phyloP scores from a whole-genome alignment of 2,888 invertebrate genomes.

The Lingula anatina region DNA sequence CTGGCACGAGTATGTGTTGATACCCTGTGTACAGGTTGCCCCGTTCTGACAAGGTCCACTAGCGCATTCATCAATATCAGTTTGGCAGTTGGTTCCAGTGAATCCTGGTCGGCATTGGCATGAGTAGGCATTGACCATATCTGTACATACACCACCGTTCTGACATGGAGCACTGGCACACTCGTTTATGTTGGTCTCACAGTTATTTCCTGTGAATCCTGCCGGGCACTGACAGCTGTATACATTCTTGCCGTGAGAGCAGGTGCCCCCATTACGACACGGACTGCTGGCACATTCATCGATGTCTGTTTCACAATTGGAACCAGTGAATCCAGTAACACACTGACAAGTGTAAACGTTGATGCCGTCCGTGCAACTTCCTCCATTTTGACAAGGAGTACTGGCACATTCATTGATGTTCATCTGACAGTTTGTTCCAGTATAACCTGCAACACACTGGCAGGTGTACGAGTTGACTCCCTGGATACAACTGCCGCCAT shows the following conservation, averaged over 20 bases:
- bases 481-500: constrained; percentile 77
- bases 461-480: too few relatives aligned
- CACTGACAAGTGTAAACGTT: constrained; percentile 63
- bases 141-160: constrained; percentile 82
- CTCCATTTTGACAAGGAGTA: too few relatives aligned
- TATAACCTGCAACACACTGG: constrained; percentile 74
- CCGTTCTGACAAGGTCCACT: constrained; percentile 93
- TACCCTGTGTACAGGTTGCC: constrained; percentile 77
- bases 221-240: constrained; percentile 70
- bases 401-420: too few relatives aligned
- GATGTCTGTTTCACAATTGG: too few relatives aligned
- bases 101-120: constrained; percentile 72
- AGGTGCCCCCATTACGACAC: too few relatives aligned
- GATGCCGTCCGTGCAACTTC: constrained; percentile 33
- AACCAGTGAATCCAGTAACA: too few relatives aligned
- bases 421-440: constrained; percentile 71
- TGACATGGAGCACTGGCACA: constrained; percentile 91
- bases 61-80: constrained; percentile 86
- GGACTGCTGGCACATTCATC: too few relatives aligned
- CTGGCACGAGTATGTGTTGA: constrained; percentile 66
- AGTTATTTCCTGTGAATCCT: constrained; percentile 69
- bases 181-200: constrained; percentile 74
- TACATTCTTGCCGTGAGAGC: too few relatives aligned
- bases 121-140: constrained; percentile 87
- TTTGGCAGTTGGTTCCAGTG: constrained; percentile 33